These are phyloP conservation scores for Diplolepis rosae DNA, from an alignment of 2,888 invertebrate genomes.

Conservation along the genomic window DNA sequence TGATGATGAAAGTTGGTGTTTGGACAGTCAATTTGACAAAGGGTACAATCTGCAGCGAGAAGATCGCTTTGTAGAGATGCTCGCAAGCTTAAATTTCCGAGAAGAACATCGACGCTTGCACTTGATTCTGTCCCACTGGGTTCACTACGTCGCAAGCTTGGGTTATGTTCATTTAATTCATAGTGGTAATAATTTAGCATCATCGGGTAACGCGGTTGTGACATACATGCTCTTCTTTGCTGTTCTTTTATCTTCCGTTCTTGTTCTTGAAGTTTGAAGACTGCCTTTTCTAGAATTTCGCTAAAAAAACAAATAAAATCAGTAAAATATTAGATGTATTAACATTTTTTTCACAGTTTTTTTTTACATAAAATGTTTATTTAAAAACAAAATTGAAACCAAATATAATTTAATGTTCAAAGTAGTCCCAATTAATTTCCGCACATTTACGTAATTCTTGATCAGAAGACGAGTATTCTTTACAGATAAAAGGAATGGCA, in stretches of 20 bases:
- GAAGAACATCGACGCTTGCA: constrained; percentile 64
- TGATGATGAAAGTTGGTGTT: constrained; percentile 20
- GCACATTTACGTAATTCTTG: no score
- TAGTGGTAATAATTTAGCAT: constrained; percentile 53
- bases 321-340: not conserved
- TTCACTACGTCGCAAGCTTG: constrained; percentile 40
- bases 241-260: constrained; percentile 61
- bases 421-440: no score
- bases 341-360: no score
- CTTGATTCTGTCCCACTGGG: constrained; percentile 64
- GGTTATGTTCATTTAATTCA: constrained; percentile 34
- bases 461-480: no score
- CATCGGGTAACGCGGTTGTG: constrained; percentile 57
- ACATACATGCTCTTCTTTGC: constrained; percentile 53
- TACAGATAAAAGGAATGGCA: no score
- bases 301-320: not conserved
- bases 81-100: constrained; percentile 67
- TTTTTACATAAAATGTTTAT: no score
- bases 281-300: constrained; percentile 50
- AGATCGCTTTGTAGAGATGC: constrained; percentile 61
- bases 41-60: constrained; percentile 58
- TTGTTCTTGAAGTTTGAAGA: constrained; percentile 68
- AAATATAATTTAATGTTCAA: no score
- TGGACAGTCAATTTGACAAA: constrained; percentile 59
- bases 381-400: no score